phyloP scores from a whole-genome alignment of 2,797 vertebrate species.

The Squalus acanthias region DNA sequence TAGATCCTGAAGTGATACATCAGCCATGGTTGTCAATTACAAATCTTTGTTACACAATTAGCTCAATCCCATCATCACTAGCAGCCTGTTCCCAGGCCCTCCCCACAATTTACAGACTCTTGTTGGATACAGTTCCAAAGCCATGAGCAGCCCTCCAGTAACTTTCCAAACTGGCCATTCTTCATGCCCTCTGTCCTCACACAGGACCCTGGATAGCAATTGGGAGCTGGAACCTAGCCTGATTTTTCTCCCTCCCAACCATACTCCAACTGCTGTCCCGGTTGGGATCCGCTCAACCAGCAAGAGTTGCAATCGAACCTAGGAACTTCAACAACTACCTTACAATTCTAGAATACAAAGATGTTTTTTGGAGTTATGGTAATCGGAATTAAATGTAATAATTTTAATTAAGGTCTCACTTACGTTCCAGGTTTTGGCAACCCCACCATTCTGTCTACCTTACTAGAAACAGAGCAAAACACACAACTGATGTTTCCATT shows the following conservation, averaged over 20 bases:
- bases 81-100: neutral
- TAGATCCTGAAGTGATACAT: neutral
- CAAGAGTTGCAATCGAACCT: neutral
- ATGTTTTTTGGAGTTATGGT: neutral
- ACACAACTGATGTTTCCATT: neutral
- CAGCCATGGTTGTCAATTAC: neutral
- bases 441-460: neutral
- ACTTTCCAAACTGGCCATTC: neutral
- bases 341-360: neutral
- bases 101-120: neutral
- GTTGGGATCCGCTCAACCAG: neutral
- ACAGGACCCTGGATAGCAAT: no score
- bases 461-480: neutral
- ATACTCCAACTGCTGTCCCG: neutral
- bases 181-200: neutral
- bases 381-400: neutral
- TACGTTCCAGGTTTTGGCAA: neutral
- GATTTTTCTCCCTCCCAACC: neutral
- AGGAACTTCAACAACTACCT: neutral
- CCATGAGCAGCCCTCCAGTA: neutral
- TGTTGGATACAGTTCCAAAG: neutral
- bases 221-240: neutral
- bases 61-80: neutral
- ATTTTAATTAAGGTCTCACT: neutral
- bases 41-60: neutral